These are phyloP conservation scores for Tupaia tana DNA, from an alignment of 2,113 vertebrate genomes.

Conservation along the genomic window DNA sequence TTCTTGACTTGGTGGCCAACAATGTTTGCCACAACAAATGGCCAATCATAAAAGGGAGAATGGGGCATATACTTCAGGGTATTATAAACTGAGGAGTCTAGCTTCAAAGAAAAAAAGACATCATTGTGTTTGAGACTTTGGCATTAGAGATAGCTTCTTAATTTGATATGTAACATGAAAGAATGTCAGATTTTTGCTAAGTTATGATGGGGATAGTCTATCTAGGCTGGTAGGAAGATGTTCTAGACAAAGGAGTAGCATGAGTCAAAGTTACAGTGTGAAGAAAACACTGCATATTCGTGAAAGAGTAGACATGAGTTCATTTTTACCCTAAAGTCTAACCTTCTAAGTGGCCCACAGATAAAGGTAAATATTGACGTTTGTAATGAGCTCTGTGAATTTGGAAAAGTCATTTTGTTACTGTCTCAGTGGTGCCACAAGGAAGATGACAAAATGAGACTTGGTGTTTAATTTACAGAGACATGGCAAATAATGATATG, in stretches of 20 bases:
- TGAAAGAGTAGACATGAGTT: background rate
- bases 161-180: background rate
- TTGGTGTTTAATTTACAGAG: conserved; percentile 20
- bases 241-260: background rate
- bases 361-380: background rate
- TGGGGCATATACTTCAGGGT: background rate
- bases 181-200: conserved; percentile 16
- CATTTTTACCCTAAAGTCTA: conserved; percentile 23
- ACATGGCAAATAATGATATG: background rate
- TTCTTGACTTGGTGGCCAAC: background rate
- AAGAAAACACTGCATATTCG: background rate
- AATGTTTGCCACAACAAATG: background rate
- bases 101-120: conserved; percentile 33
- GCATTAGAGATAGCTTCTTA: background rate
- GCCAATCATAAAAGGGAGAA: background rate
- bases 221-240: background rate
- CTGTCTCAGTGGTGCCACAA: background rate
- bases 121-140: no score
- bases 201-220: background rate
- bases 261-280: background rate
- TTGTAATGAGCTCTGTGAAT: conserved; percentile 46
- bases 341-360: background rate
- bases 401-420: background rate
- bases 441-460: background rate
- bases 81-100: conserved; percentile 19